phyloP scores from a whole-genome alignment of 1,140 invertebrate species.

The Wiebesia pumilae region DNA sequence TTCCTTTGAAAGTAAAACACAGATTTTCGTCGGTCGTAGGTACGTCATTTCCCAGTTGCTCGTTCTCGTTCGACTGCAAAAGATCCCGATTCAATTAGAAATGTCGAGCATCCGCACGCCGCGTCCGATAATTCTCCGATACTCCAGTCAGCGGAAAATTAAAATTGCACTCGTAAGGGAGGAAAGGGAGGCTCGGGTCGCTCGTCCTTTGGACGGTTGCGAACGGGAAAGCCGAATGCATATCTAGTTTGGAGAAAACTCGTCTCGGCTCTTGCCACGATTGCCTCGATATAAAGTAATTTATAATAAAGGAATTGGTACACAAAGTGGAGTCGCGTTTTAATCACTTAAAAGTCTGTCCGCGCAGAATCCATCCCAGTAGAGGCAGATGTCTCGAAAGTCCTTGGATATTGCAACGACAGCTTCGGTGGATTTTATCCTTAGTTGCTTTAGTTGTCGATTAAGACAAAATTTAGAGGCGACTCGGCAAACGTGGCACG shows the following conservation, averaged over 20 bases:
- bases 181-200: background rate
- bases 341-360: background rate
- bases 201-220: background rate
- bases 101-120: constrained; percentile 8
- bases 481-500: too few species aligned
- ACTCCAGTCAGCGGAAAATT: constrained; percentile 51
- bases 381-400: background rate
- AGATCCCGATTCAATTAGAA: constrained; percentile 42
- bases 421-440: too few species aligned
- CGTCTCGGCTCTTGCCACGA: background rate
- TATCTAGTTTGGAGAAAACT: too few species aligned
- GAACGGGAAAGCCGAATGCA: background rate
- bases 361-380: too few species aligned
- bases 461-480: too few species aligned
- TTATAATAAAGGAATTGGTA: background rate
- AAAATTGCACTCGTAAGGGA: constrained; percentile 41
- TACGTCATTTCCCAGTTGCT: background rate
- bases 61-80: background rate
- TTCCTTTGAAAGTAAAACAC: background rate
- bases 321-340: background rate
- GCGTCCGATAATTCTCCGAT: constrained; percentile 43
- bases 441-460: too few species aligned
- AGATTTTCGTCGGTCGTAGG: constrained; percentile 5
- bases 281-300: background rate
- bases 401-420: too few species aligned